Conservation (phyloP, 1,140 invertebrate genomes). For the Dolichoris vasculosae region DNA sequence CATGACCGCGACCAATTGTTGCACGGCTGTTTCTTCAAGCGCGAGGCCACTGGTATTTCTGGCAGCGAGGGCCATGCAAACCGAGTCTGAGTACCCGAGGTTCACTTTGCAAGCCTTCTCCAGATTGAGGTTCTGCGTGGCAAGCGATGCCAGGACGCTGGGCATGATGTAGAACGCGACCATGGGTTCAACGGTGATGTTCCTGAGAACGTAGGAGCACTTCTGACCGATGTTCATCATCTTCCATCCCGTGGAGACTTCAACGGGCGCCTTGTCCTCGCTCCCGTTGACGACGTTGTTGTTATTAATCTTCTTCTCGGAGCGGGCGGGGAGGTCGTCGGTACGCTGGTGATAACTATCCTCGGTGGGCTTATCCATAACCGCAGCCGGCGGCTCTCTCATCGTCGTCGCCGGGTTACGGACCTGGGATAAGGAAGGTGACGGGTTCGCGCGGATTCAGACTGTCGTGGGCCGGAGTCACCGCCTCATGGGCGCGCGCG, state of each 20-base stretch:
- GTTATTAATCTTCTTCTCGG: not conserved
- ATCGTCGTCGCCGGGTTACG: not conserved
- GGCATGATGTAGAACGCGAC: constrained; percentile 87
- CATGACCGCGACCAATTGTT: constrained; percentile 86
- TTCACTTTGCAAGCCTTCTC: constrained; percentile 90
- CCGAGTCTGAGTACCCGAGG: constrained; percentile 79
- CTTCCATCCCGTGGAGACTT: constrained; percentile 57
- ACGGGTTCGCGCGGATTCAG: not conserved
- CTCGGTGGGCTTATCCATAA: not conserved
- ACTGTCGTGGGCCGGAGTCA: not conserved
- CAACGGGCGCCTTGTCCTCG: constrained; percentile 11
- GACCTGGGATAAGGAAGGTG: not conserved
- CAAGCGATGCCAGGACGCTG: constrained; percentile 83
- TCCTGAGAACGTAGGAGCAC: constrained; percentile 68
- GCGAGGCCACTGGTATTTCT: constrained; percentile 83
- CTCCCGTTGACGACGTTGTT: not conserved
- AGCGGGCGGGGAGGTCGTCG: not conserved
- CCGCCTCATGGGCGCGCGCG: constrained; percentile 13
- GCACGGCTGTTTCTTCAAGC: constrained; percentile 82
- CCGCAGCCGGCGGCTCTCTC: not conserved
- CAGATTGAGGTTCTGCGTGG: constrained; percentile 87
- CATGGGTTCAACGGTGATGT: constrained; percentile 87
- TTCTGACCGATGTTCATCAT: constrained; percentile 66
- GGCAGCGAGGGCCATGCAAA: constrained; percentile 83
- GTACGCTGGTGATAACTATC: not conserved